A percentile compares a stretch with the other conserved stretches of the same genome.
phyloP scores from a whole-genome alignment of 2,797 vertebrate genomes.

The Falco berigora region DNA sequence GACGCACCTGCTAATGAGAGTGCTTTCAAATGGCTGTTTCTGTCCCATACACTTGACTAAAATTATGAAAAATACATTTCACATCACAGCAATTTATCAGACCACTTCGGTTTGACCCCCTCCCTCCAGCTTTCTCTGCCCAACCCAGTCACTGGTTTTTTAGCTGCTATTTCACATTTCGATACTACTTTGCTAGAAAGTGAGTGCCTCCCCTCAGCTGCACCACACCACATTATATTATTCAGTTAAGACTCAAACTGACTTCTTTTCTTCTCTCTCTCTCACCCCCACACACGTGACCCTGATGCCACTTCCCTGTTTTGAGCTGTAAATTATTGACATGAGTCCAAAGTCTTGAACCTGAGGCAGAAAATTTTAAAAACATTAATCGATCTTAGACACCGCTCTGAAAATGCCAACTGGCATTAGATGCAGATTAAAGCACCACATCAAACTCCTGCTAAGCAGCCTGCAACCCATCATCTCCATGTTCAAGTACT shows the following conservation, averaged over 20 bases:
- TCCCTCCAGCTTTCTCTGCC: not conserved
- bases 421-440: not conserved
- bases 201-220: not conserved
- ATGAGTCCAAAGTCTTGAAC: conserved; percentile 51
- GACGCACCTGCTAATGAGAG: not conserved
- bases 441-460: not conserved
- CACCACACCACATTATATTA: not conserved
- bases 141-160: not conserved
- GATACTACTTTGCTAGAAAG: not conserved
- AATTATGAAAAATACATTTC: not conserved
- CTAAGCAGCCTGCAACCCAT: not conserved
- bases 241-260: not conserved
- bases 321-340: conserved; percentile 55
- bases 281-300: not conserved
- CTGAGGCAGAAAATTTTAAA: not conserved
- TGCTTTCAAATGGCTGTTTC: not conserved
- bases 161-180: not conserved
- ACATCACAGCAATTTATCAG: not conserved
- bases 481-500: conserved; percentile 33
- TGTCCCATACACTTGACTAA: not conserved
- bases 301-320: conserved; percentile 1
- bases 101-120: not conserved
- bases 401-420: not conserved
- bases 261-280: not conserved
- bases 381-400: conserved; percentile 22